Base-by-base conservation (phyloP, 1,140 invertebrate genomes). In the Octopus bimaculoides region DNA sequence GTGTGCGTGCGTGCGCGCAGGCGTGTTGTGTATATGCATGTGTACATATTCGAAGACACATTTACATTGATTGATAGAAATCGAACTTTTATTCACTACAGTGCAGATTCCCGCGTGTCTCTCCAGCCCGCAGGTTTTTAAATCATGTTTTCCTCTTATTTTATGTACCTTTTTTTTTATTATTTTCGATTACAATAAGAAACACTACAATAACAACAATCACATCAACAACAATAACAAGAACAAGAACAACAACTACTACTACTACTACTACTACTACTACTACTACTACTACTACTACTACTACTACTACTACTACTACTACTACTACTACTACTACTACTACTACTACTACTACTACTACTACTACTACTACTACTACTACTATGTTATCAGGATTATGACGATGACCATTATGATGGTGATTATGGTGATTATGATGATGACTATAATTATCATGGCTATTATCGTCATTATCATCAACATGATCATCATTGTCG, bases 301-400 rank as follows among this genome's bases (percentile, higher is more conserved):
- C 56, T 61, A 61, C 56, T 61, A 61, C 56, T 61, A 61, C 56
- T 61, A 61, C 56, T 61, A 61, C 56, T 61, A 61, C 56, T 61
- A 61, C 56, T 61, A 61, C 56, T 61, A 61, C 56, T 61, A 61
- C 56, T 61, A 61, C 56, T 61, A 61, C 56, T 61, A 61, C 56
- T 61, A 61, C 56, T 61, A 61, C 56, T 61, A 61, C 56, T 61
- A 61, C 56, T 61, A 61, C 56, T 61, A 61, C 56, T 61, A 61
- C 56, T 61, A 61, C 56, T 61, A 61, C 56, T 61, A 61, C 56
- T 61, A 61, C 56, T 61, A 61, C 56, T 61, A 61, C 56, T 9
- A 17, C n/a, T n/a, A n/a, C n/a, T n/a, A n/a, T n/a, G n/a, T n/a
- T n/a, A n/a, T n/a, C n/a, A n/a, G n/a, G n/a, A n/a, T n/a, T n/a